Evolutionary conservation across 2,888 invertebrate species (phyloP).

Genomic region (Lydus trimaculatus): DNA sequence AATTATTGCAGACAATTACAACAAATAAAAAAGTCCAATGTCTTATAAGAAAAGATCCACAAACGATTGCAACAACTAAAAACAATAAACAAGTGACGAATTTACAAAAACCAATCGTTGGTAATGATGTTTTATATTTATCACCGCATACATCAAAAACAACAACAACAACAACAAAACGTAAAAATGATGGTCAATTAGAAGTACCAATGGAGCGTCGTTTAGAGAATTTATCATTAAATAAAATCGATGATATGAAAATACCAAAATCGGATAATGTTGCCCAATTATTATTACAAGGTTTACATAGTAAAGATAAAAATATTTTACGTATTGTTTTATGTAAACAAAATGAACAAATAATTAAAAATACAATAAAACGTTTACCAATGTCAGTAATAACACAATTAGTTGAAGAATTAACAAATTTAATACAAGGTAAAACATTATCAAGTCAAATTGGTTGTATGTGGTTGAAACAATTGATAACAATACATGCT

Average conservation of each 20-base stretch:
- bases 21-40: conserved; percentile 60
- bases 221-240: conserved; percentile 79
- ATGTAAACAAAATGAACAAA: conserved; percentile 68
- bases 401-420: conserved; percentile 74
- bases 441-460: conserved; percentile 70
- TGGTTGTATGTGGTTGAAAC: conserved; percentile 67
- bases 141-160: conserved; percentile 54
- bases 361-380: conserved; percentile 77
- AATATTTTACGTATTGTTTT: conserved; percentile 77
- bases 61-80: conserved; percentile 36
- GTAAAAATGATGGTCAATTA: conserved; percentile 52
- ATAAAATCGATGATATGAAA: conserved; percentile 63
- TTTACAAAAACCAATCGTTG: conserved; percentile 58
- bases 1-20: conserved; percentile 41
- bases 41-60: conserved; percentile 60
- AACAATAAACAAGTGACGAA: conserved; percentile 57
- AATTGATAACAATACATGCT: conserved; percentile 66
- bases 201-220: conserved; percentile 86
- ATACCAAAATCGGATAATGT: conserved; percentile 74
- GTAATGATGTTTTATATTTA: conserved; percentile 63
- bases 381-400: conserved; percentile 80
- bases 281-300: conserved; percentile 82
- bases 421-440: conserved; percentile 72
- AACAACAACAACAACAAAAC: conserved; percentile 49
- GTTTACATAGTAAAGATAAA: conserved; percentile 84